These are phyloP conservation scores for Leptarthrus brevirostris DNA, from an alignment of 2,888 invertebrate species.

Conservation along the genomic window DNA sequence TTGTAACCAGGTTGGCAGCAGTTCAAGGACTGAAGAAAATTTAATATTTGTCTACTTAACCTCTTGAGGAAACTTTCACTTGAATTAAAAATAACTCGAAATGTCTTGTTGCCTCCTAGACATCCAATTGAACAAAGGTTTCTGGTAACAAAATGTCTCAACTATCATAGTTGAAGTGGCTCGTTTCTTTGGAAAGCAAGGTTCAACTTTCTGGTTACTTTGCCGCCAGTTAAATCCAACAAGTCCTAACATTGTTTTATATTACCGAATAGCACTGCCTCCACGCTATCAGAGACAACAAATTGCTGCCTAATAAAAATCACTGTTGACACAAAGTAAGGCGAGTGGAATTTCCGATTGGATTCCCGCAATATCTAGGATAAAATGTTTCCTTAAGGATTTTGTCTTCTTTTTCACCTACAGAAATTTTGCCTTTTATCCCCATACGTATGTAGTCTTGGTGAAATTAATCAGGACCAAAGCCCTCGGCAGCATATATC, in stretches of 20 bases:
- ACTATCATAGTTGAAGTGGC: not conserved
- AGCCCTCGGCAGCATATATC: not conserved
- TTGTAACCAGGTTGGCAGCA: too few species aligned
- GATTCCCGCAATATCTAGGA: slow-evolving; percentile 14
- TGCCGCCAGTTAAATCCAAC: not conserved
- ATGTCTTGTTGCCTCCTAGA: not conserved
- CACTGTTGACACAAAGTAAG: slow-evolving; percentile 36
- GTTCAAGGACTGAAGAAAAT: too few species aligned
- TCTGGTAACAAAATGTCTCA: not conserved
- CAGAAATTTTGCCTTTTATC: not conserved
- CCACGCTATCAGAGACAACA: not conserved
- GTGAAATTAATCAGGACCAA: slow-evolving; percentile 13
- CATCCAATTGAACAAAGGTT: not conserved
- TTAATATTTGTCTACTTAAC: too few species aligned
- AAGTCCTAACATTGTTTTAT: slow-evolving; percentile 9
- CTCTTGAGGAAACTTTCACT: too few species aligned
- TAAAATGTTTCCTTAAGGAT: not conserved
- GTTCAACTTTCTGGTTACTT: slow-evolving; percentile 24
- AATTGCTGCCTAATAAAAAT: slow-evolving; percentile 37
- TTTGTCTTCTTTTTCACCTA: not conserved
- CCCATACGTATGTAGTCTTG: not conserved
- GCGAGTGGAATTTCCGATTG: slow-evolving; percentile 22
- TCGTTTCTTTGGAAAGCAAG: not conserved
- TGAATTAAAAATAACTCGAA: too few species aligned
- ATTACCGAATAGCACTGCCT: not conserved